These are phyloP conservation scores for Polypedilum pembai DNA, from an alignment of 1,140 invertebrate genomes.

Conservation along the genomic window DNA sequence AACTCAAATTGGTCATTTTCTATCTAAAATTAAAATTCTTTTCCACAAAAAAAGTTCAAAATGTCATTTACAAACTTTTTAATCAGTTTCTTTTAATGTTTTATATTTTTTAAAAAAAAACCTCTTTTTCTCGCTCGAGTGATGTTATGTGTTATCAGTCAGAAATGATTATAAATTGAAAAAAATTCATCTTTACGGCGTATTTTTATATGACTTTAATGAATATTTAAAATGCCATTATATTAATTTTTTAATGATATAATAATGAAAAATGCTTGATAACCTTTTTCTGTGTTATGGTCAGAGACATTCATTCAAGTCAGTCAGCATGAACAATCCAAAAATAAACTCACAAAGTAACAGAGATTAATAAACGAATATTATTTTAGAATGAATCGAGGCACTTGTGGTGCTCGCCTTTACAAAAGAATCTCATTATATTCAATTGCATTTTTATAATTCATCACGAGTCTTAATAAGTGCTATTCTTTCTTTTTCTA, in stretches of 20 bases:
- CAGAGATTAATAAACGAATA: neutral
- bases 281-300: slow-evolving; percentile 10
- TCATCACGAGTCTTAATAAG: neutral
- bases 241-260: slow-evolving; percentile 25
- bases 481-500: neutral
- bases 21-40: too few species aligned
- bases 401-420: neutral
- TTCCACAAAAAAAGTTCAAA: too few species aligned
- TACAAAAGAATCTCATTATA: neutral
- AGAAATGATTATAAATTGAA: slow-evolving; percentile 19
- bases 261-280: neutral
- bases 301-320: neutral
- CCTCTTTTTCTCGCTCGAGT: too few species aligned
- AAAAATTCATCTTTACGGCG: slow-evolving; percentile 22
- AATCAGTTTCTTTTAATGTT: too few species aligned
- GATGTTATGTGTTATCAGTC: neutral
- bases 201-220: slow-evolving; percentile 24
- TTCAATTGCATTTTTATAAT: slow-evolving; percentile 4
- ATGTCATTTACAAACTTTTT: too few species aligned
- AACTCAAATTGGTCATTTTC: too few species aligned
- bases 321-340: neutral
- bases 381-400: too few species aligned
- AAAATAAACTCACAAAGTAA: neutral
- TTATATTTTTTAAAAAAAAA: too few species aligned
- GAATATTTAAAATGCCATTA: slow-evolving; percentile 10